Evolutionary conservation across 2,113 vertebrate genomes (phyloP).

Genomic region (Heptranchias perlo): DNA sequence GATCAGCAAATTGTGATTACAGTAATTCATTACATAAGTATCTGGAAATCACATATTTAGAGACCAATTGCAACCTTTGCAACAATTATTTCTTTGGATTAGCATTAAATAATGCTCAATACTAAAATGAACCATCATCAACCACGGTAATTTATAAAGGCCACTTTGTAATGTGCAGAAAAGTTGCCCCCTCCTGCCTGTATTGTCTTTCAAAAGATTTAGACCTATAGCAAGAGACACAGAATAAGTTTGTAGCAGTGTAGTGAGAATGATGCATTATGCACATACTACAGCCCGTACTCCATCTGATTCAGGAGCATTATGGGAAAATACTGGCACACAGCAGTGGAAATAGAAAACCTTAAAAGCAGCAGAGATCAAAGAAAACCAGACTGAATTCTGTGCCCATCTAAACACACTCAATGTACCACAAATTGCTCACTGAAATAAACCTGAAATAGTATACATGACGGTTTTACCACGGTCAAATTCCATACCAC

Average conservation of each 20-base stretch:
- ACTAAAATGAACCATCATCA: neutral
- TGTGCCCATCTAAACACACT: neutral
- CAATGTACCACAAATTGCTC: constrained; percentile 3
- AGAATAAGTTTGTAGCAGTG: neutral
- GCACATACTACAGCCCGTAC: neutral
- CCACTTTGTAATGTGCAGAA: neutral
- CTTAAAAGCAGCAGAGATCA: neutral
- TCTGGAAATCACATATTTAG: too few species aligned
- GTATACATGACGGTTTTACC: neutral
- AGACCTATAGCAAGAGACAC: neutral
- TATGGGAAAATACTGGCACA: neutral
- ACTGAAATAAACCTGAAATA: constrained; percentile 14
- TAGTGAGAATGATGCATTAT: neutral
- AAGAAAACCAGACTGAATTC: neutral
- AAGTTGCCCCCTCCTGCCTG: neutral
- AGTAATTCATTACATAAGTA: too few species aligned
- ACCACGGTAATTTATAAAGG: neutral
- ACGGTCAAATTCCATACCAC: neutral
- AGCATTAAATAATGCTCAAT: neutral
- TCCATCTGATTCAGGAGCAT: neutral
- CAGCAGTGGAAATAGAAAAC: neutral
- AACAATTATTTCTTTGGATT: neutral
- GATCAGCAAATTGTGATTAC: too few species aligned
- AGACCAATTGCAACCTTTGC: too few species aligned
- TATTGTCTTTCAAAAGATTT: neutral